These are phyloP conservation scores for Nothoprocta pentlandii DNA, from an alignment of 2,113 vertebrate genomes.

Conservation along the genomic window DNA sequence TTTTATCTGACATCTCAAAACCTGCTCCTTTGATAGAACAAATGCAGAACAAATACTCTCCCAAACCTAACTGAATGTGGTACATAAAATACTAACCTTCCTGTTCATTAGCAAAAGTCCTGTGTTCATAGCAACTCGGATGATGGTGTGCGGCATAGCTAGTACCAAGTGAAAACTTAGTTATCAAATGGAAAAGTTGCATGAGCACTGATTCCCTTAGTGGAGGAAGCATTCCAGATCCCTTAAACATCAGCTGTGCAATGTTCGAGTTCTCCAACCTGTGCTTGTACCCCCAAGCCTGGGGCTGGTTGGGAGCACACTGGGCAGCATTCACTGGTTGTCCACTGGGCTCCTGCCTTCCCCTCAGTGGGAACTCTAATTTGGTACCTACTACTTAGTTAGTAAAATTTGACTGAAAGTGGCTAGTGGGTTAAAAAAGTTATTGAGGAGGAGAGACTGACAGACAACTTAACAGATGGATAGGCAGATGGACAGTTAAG, in stretches of 20 bases:
- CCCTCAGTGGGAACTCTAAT: neutral
- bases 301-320: neutral
- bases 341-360: neutral
- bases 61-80: neutral
- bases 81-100: neutral
- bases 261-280: neutral
- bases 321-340: neutral
- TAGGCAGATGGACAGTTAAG: constrained; percentile 20
- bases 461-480: constrained; percentile 26
- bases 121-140: neutral
- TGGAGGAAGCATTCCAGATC: neutral
- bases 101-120: neutral
- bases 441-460: constrained; percentile 13
- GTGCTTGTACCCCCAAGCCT: neutral
- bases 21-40: neutral
- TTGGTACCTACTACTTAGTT: neutral
- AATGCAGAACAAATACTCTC: neutral
- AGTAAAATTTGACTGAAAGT: constrained; percentile 44
- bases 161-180: neutral
- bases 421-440: neutral
- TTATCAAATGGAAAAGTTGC: neutral
- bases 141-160: neutral
- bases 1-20: neutral
- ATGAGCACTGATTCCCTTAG: neutral
- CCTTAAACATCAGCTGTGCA: neutral